Evolutionary conservation across 1,140 invertebrate species (phyloP).

Genomic region (Scaptomyza hsui): DNA sequence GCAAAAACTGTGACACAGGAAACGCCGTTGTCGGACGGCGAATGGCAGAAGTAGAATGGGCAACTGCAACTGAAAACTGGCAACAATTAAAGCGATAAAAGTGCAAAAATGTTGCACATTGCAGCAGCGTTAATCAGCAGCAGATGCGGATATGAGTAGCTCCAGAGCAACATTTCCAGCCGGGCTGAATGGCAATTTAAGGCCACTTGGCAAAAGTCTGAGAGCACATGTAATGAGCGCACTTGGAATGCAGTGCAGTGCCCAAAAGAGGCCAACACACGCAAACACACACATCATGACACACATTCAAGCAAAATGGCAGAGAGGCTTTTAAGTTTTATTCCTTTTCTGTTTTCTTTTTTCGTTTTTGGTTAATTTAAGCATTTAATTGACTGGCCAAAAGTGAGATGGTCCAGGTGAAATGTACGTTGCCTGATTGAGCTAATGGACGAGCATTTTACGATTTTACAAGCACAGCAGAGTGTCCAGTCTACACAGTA

Average conservation of each 20-base stretch:
- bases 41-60: constrained; percentile 1
- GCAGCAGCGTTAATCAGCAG: constrained; percentile 64
- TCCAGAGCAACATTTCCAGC: constrained; percentile 6
- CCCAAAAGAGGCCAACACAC: constrained; percentile 16
- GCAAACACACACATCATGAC: constrained; percentile 49
- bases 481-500: constrained; percentile 18
- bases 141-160: constrained; percentile 34
- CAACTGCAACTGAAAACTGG: constrained; percentile 36
- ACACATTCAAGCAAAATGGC: constrained; percentile 51
- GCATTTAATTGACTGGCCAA: constrained; percentile 62
- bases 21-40: constrained; percentile 23
- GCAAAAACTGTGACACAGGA: constrained; percentile 38
- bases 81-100: constrained; percentile 79
- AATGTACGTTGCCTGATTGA: constrained; percentile 46
- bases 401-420: constrained; percentile 22
- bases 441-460: constrained; percentile 61
- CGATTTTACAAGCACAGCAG: constrained; percentile 20
- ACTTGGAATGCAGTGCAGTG: constrained; percentile 38
- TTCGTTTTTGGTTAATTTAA: constrained; percentile 27
- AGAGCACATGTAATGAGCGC: constrained; percentile 59
- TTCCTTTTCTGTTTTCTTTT: neutral
- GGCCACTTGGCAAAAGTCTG: constrained; percentile 60
- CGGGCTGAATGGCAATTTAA: constrained; percentile 61
- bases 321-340: neutral
- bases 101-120: constrained; percentile 65